Base-by-base conservation (phyloP, 2,888 invertebrate genomes). In the Operophtera brumata region DNA sequence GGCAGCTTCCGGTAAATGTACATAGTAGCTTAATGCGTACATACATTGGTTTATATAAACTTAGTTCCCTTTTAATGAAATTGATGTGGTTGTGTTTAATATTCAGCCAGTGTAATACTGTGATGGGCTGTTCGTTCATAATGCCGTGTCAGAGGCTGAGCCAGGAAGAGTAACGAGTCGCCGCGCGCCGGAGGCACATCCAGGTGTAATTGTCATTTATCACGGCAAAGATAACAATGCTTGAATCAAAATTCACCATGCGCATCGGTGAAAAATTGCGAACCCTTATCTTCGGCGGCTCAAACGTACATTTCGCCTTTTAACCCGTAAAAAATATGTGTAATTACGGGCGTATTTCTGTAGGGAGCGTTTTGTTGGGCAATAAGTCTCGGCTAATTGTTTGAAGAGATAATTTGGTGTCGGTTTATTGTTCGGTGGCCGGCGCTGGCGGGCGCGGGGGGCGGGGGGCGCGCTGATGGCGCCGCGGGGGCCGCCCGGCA, bases 321-420 rank as follows among this genome's bases (percentile, higher is more conserved):
- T 58, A 65, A 73, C 59, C 69, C 61, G 61, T 64, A 59, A 69
- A 71, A 75, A 76, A 66, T 59, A 57, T 66, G 55, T 71, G 67
- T 76, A 71, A 77, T 77, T 74, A 73, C 67, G 66, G 60, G 62
- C 60, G 63, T 69, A 75, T 75, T 75, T 75, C 66, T 67, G 63
- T 60, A 62, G 57, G 61, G 62, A 69, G 67, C 69, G 69, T 70
- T 73, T 69, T 72, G 74, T 66, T 67, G 75, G 69, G 78, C 78
- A 78, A 80, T 84, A 82, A 82, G 78, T 80, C 80, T 77, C 66
- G 65, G 70, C 74, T 84, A 84, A 85, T 86, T 84, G 84, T 86
- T 84, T 80, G 80, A 80, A 83, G 84, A 86, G 82, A 86, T 85
- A 85, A 86, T 87, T 84, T 80, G 69, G 78, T 75, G 78, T 73